A percentile compares a stretch with the other conserved stretches of the same genome.
Conservation (phyloP, 2,113 vertebrate genomes). For the Dryoscopus gambensis region DNA sequence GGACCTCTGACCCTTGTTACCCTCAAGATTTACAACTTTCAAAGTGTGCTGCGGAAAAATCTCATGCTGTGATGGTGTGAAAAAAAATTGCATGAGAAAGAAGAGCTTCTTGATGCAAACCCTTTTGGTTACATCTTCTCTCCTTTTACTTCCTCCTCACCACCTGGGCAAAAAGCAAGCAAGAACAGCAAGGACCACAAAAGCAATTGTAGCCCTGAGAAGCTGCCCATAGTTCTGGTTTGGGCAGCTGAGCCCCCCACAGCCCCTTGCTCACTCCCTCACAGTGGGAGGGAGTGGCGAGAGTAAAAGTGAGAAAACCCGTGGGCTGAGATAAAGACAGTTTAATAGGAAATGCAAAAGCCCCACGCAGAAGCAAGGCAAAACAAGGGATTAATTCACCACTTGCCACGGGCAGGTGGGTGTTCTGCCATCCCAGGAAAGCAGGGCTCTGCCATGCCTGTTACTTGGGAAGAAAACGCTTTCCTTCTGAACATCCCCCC, state of each 20-base stretch:
- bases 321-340: not conserved
- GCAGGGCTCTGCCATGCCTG: not conserved
- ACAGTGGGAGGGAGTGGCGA: not conserved
- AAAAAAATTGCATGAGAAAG: not conserved
- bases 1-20: not conserved
- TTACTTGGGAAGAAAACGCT: not conserved
- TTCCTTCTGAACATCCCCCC: not conserved
- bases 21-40: not conserved
- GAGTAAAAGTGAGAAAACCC: not conserved
- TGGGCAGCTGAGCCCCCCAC: not conserved
- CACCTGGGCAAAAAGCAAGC: not conserved
- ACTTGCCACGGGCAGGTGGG: not conserved
- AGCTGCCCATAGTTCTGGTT: not conserved
- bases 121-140: not conserved
- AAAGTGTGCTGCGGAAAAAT: not conserved
- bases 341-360: not conserved
- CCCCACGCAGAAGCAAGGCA: not conserved
- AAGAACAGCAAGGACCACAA: not conserved
- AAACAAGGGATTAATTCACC: not conserved
- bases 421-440: not conserved
- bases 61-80: not conserved
- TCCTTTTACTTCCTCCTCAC: not conserved
- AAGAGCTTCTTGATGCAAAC: not conserved
- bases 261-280: not conserved
- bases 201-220: not conserved